phyloP scores from a whole-genome alignment of 2,113 vertebrate species.

The Pyrgilauda ruficollis region DNA sequence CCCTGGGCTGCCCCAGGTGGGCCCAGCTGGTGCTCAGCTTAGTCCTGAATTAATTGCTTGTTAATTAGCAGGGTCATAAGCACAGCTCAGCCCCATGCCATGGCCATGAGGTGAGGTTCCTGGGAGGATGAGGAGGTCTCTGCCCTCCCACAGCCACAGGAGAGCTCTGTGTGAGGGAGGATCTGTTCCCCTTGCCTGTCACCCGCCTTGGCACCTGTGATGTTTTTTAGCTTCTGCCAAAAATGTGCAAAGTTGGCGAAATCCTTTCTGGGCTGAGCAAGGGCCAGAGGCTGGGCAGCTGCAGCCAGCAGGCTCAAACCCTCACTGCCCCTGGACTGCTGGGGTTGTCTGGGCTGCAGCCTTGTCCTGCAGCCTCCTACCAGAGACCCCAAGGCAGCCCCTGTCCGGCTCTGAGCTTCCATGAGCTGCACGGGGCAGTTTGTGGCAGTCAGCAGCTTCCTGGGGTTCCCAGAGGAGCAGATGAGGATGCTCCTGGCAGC shows the following conservation, averaged over 20 bases:
- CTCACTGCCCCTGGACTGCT: rapidly evolving
- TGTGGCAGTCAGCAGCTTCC: background rate
- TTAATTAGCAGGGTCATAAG: background rate
- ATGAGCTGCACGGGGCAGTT: rapidly evolving
- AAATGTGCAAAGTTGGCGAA: background rate
- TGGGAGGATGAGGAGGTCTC: background rate
- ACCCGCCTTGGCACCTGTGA: background rate
- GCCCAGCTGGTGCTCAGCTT: conserved; percentile 6
- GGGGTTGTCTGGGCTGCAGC: rapidly evolving
- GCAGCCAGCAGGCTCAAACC: background rate
- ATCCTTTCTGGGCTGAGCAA: background rate
- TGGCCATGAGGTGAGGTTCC: rapidly evolving
- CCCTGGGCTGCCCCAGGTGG: background rate
- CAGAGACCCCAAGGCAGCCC: background rate
- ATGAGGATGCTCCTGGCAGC: background rate
- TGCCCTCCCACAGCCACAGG: background rate
- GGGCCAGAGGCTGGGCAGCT: background rate
- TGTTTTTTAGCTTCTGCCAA: background rate
- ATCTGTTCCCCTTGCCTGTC: rapidly evolving
- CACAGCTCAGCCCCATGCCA: background rate
- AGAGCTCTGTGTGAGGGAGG: background rate
- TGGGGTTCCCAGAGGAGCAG: background rate
- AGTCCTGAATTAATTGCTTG: background rate
- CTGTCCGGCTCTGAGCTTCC: background rate
- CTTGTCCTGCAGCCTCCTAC: background rate